Base-by-base conservation (phyloP, 2,113 vertebrate species). In the Phylloscopus whistleri region DNA sequence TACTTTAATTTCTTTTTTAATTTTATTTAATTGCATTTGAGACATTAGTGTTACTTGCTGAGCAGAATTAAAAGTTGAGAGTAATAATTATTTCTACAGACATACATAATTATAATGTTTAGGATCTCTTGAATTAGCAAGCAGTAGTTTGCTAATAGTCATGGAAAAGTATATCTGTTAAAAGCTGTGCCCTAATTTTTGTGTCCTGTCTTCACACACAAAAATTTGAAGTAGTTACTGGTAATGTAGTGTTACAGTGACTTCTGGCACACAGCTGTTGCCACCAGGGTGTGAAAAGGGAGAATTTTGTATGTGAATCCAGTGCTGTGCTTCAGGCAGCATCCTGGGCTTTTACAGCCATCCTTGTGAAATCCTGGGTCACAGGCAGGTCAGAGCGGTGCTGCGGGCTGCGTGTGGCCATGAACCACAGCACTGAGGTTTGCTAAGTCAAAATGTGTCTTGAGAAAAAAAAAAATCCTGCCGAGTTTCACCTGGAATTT, bases 321-420 rank as follows among this genome's bases (percentile, higher is more conserved):
- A 52, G 44, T 41, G 44, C 27, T 84, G 43, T 78, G 24, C 48
- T 93, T 82, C 4, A 17, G 27, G 43, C 33, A 78, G 27, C 8
- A 24, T 19, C 55, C 39, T 72, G 41, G 44, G 28, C 4, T 85
- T 23, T 87, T 56, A 9, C 4, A 13, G 48, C 23, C 22, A 31
- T 60, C 4, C 3, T 56, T 83, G 41, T 56, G 53, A 55, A 75
- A 63, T 26, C 24, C 41, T 59, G 64, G 89, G 30, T 56, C 33
- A 69, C 59, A 46, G 31, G 14, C 46, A 41, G 23, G 10, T 72
- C 49, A 75, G 30, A 49, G 12, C 18, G 13, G 2, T 26, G 21
- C 55, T 43, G 4, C 0, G 0, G 60, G 39, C 63, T 59, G 30
- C 7, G 1, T 9, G 16, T 43, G 60, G 27, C 56, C 19, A 3